Evolutionary conservation across 2,888 invertebrate genomes (phyloP), one percentile per base, ranked within the genome.

Genomic region (Caenorhabditis parvicauda): DNA sequence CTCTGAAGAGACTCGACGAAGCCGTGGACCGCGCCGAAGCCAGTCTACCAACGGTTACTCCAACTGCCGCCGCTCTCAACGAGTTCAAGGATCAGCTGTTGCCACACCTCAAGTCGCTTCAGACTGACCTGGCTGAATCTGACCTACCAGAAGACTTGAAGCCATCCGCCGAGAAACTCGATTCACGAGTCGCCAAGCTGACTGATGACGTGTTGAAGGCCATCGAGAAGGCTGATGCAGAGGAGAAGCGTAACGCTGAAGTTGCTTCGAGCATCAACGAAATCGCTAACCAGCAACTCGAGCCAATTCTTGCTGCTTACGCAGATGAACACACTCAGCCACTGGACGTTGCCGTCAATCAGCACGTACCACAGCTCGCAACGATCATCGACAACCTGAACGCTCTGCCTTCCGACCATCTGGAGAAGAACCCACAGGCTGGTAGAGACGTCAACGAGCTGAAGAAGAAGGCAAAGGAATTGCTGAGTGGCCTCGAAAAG

Each of bases 1-100:
- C 48, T 17, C 17, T 61, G 14, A 52, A 61, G 42, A 45, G 48
- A 12, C 38, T 56, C 12, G 47, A 49, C 17, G 52, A 64, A 25
- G 55, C 59, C 3, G 29, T 64, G n/a, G 45, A 53, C 27, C 27
- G 48, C 19, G 54, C 56, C 28, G 56, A 64, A 21, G 39, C 47
- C 32, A 49, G 35, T n/a, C 29, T 51, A 21, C 41, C 41, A 6
- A 46, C 54, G 17, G 27, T 32, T 25, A 48, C 62, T 21, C 50
- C 55, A 22, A 29, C 55, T 12, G 35, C 52, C 5, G 22, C 41
- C 19, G 35, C 51, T 27, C 44, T 63, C 29, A 41, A 37, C 28
- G 59, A 59, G 29, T 53, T 54, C 52, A 52, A 59, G 32, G 46
- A 51, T 12, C 42, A 51, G 35, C 42, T 50, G n/a, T 24, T 44